Conservation (phyloP, 2,888 invertebrate species). For the Anticlea derivata region DNA sequence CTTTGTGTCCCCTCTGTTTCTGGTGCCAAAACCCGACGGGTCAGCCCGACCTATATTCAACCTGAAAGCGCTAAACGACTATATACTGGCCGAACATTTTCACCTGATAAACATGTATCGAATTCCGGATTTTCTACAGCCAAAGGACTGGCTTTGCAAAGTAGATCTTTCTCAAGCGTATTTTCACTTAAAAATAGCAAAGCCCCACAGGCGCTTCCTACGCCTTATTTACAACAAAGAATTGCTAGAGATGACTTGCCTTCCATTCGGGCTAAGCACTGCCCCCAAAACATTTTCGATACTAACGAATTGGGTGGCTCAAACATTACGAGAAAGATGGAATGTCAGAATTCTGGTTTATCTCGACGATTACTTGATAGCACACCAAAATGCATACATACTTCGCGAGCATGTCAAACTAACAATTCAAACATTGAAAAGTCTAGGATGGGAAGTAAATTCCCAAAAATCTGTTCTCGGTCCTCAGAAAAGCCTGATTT, state of each 20-base stretch:
- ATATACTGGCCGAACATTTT: background rate
- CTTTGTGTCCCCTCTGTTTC: too few species aligned
- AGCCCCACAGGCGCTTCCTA: background rate
- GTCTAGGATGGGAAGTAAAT: background rate
- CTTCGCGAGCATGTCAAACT: background rate
- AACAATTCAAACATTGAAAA: background rate
- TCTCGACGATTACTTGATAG: background rate
- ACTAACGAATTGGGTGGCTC: background rate
- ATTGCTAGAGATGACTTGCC: background rate
- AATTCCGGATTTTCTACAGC: background rate
- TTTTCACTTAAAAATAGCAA: background rate
- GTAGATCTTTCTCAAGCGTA: background rate
- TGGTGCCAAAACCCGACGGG: too few species aligned
- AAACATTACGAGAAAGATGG: background rate
- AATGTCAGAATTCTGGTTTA: background rate
- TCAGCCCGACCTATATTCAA: too few species aligned
- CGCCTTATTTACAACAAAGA: background rate
- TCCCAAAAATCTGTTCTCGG: background rate
- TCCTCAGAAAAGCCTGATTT: background rate
- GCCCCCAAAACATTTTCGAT: background rate
- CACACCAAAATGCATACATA: background rate
- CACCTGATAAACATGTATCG: background rate
- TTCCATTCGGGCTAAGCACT: background rate
- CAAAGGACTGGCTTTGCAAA: background rate
- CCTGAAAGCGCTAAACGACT: too few species aligned